Evolutionary conservation across 2,113 vertebrate genomes (phyloP).

Genomic region (Antechinus stuartii): DNA sequence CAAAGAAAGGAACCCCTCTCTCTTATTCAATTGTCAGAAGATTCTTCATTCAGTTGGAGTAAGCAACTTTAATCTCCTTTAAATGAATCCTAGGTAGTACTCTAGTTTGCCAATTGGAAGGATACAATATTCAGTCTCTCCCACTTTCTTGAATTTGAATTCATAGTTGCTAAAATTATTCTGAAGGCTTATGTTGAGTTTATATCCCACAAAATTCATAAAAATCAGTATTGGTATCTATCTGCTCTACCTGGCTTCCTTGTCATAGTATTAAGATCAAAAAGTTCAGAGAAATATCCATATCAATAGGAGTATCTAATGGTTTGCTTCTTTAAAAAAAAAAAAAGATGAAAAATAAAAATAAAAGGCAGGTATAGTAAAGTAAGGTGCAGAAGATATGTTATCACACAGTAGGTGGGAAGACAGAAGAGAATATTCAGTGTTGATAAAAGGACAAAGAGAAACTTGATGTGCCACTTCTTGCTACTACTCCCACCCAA

Average conservation of each 20-base stretch:
- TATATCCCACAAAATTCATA: background rate
- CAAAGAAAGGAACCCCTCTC: background rate
- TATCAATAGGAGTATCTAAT: background rate
- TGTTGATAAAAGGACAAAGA: background rate
- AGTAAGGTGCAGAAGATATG: background rate
- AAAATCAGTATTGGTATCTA: background rate
- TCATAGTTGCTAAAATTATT: conserved; percentile 5
- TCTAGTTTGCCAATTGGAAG: conserved; percentile 1
- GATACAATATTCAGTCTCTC: background rate
- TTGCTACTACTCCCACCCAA: background rate
- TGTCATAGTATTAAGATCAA: background rate
- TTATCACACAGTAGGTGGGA: background rate
- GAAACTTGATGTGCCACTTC: background rate
- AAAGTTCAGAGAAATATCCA: background rate
- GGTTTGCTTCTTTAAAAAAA: conserved; percentile 17
- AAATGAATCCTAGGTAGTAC: background rate
- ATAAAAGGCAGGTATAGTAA: background rate
- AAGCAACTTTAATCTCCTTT: background rate
- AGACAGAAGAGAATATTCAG: conserved; percentile 23
- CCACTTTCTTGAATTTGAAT: conserved; percentile 13
- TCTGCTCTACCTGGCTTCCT: background rate
- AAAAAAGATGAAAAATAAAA: background rate
- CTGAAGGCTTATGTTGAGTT: background rate
- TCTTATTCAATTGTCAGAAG: background rate
- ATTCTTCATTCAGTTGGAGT: background rate